Base-by-base conservation (phyloP, 2,888 invertebrate genomes). In the Lamproptera curius region DNA sequence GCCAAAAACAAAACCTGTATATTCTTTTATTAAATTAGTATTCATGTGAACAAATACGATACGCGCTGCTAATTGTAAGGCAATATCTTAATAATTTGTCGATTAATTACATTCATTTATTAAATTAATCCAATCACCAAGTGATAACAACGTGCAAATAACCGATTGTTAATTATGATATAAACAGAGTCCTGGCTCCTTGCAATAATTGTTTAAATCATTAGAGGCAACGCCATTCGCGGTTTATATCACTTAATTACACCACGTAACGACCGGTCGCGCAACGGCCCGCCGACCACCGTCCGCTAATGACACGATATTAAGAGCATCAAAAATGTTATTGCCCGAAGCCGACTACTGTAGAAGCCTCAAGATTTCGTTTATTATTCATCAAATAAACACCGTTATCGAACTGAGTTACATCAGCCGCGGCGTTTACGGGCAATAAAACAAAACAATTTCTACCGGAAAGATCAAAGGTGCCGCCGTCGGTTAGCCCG, bases 401-500 rank as follows among this genome's bases (percentile, higher is more conserved):
- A 41, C 51, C 53, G 56, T 54, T 55, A 55, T 57, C 56, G 57
- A 53, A 52, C 51, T 50, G 53, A 46, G 53, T 55, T 49, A 58
- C 56, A 53, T 53, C 40, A 51, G 53, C 41, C 51, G 55, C 54
- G 41, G 54, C 59, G 55, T 69, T 72, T 70, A 69, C 62, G 63
- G 62, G 56, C 61, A 59, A 70, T 73, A 73, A 72, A 71, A 63
- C 61, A 61, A 65, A 70, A 71, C 61, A 60, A 58, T 62, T 63
- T 60, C 62, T 53, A 50, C 31, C 31, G 31, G 50, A 56, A 62
- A 64, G 61, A 61, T 70, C 69, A 71, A 67, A 70, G 54, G 59
- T 40, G 54, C 70, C 72, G 73, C 58, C 56, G 58, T 56, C 46
- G 44, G 47, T 52, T 45, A 56, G 61, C 36, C 55, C 48, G 60